Conservation (phyloP, 2,113 vertebrate species). For the Tenebrosternarchus preto region DNA sequence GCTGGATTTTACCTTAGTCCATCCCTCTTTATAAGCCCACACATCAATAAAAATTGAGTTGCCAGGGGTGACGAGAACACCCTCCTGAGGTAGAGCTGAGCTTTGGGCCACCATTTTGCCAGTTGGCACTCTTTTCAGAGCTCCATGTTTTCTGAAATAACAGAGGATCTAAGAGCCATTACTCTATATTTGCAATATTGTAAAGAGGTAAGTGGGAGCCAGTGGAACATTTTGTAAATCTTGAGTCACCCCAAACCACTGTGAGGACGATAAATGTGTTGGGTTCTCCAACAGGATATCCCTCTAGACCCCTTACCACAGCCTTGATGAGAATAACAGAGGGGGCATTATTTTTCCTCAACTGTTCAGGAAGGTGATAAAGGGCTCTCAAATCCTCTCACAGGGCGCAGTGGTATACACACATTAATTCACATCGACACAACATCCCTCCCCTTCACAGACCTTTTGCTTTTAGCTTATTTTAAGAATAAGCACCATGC, state of each 20-base stretch:
- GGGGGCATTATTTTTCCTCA: slow-evolving; percentile 86
- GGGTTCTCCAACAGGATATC: slow-evolving; percentile 94
- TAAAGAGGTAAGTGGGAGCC: slow-evolving; percentile 69
- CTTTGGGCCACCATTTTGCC: slow-evolving; percentile 46
- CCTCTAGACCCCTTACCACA: slow-evolving; percentile 88
- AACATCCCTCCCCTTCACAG: slow-evolving; percentile 60
- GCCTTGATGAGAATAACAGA: slow-evolving; percentile 98
- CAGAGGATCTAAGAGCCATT: slow-evolving; percentile 75
- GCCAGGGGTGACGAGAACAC: slow-evolving; percentile 58
- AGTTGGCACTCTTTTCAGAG: slow-evolving; percentile 62
- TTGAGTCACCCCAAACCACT: slow-evolving; percentile 73
- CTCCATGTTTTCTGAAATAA: slow-evolving; percentile 74
- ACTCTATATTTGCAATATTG: slow-evolving; percentile 69
- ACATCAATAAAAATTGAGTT: slow-evolving; percentile 21
- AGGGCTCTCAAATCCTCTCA: slow-evolving; percentile 82
- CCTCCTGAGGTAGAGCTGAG: slow-evolving; percentile 36
- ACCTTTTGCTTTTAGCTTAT: slow-evolving; percentile 22
- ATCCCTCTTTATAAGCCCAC: slow-evolving; percentile 19
- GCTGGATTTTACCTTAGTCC: background rate
- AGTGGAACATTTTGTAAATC: slow-evolving; percentile 78
- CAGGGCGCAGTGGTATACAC: slow-evolving; percentile 58
- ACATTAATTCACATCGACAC: slow-evolving; percentile 62
- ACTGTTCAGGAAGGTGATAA: slow-evolving; percentile 89
- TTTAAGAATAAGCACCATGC: background rate
- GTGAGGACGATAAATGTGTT: slow-evolving; percentile 91